These are phyloP conservation scores for Hydrochoerus hydrochaeris DNA, from an alignment of 2,113 vertebrate genomes.

Conservation along the genomic window DNA sequence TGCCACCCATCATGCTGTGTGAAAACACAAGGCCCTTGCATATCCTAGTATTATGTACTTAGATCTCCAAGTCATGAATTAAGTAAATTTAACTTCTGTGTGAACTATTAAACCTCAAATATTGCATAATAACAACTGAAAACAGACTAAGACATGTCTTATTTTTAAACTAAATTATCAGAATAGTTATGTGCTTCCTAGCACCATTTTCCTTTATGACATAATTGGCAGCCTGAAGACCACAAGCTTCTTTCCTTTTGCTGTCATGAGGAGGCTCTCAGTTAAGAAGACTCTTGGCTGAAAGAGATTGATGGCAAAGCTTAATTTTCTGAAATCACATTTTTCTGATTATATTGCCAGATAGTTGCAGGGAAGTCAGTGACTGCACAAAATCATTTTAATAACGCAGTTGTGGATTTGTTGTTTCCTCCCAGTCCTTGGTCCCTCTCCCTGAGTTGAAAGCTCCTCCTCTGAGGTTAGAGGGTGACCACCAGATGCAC, in stretches of 20 bases:
- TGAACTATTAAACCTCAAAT: background rate
- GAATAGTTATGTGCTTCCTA: background rate
- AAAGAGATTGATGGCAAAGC: background rate
- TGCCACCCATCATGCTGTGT: background rate
- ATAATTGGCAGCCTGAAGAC: background rate
- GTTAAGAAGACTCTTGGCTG: background rate
- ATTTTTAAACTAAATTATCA: background rate
- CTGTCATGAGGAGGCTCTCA: background rate
- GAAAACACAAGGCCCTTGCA: no score
- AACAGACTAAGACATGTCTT: background rate
- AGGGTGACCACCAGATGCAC: background rate
- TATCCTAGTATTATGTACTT: background rate
- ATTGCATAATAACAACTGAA: background rate
- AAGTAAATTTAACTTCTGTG: background rate
- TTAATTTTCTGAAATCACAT: background rate
- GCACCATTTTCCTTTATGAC: background rate
- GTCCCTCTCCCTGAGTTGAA: background rate
- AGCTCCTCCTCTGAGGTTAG: background rate
- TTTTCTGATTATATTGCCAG: background rate
- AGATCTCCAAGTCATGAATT: background rate
- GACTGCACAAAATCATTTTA: background rate
- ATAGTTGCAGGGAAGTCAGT: background rate
- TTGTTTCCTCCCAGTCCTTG: background rate
- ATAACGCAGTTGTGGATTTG: background rate
- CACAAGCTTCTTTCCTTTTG: background rate